A percentile compares a stretch with the other conserved stretches of the same genome.
These are phyloP conservation scores for Leptopterna dolabrata DNA, from an alignment of 2,888 invertebrate species.

Conservation along the genomic window DNA sequence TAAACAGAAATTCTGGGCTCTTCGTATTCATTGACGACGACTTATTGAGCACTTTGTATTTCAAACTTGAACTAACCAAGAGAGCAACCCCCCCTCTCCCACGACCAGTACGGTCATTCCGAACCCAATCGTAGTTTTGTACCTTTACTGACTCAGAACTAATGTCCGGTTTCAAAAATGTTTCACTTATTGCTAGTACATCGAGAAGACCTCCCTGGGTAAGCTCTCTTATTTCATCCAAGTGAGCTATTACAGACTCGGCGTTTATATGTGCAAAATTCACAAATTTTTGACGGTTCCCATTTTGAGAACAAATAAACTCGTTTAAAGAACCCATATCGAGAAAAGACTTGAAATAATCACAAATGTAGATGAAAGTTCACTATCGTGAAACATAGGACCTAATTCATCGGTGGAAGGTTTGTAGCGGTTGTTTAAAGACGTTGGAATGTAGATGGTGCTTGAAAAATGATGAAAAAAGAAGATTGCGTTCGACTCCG, in stretches of 20 bases:
- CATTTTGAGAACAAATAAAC: too few relatives aligned
- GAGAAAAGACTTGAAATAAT: too few relatives aligned
- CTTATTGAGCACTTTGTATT: not conserved
- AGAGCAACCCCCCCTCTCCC: not conserved
- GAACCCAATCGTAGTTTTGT: not conserved
- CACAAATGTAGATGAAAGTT: too few relatives aligned
- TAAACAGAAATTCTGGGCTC: slow-evolving; percentile 13
- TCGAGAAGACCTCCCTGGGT: not conserved
- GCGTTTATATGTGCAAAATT: too few relatives aligned
- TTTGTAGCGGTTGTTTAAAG: too few relatives aligned
- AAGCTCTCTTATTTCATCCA: not conserved
- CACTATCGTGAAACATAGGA: too few relatives aligned
- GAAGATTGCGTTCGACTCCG: too few relatives aligned
- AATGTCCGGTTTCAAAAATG: not conserved
- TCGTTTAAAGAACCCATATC: too few relatives aligned
- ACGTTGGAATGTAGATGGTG: too few relatives aligned
- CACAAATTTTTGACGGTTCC: too few relatives aligned
- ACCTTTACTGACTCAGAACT: not conserved
- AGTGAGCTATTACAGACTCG: not conserved
- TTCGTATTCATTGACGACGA: not conserved
- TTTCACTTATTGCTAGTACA: not conserved
- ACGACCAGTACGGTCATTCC: not conserved
- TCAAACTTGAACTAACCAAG: not conserved
- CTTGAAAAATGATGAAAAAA: too few relatives aligned
- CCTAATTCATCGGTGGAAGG: too few relatives aligned